These are phyloP conservation scores for Papilio helenus DNA, from an alignment of 1,140 invertebrate species.

Conservation along the genomic window DNA sequence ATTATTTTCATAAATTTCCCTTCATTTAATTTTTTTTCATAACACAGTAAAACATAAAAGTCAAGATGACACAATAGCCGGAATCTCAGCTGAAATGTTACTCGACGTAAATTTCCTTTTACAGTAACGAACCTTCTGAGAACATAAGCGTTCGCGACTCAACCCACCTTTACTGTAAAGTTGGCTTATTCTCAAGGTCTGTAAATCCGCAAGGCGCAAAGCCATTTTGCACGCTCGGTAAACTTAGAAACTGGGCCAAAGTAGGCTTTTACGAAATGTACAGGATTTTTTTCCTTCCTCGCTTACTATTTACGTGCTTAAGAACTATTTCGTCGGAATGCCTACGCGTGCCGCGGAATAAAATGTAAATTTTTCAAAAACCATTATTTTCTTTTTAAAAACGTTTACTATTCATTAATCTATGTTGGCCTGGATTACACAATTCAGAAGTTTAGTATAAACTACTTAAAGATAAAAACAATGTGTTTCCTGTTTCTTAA, in stretches of 20 bases:
- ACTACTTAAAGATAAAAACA: neutral
- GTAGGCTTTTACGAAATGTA: conserved; percentile 77
- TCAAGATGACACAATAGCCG: conserved; percentile 24
- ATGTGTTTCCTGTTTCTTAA: neutral
- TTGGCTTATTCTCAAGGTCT: conserved; percentile 68
- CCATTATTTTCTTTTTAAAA: conserved; percentile 50
- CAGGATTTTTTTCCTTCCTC: conserved; percentile 63
- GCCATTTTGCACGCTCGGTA: conserved; percentile 77
- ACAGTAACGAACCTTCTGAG: conserved; percentile 34
- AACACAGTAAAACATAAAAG: conserved; percentile 13
- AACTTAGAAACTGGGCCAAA: conserved; percentile 79
- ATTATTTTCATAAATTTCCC: conserved; percentile 6
- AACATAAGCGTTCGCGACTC: conserved; percentile 38
- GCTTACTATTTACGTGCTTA: conserved; percentile 76
- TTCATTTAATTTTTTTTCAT: conserved; percentile 17
- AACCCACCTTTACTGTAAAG: conserved; percentile 51
- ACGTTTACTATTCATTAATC: neutral
- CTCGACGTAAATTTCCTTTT: conserved; percentile 32
- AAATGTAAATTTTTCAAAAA: conserved; percentile 68
- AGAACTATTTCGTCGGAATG: conserved; percentile 72
- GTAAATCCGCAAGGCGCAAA: conserved; percentile 73
- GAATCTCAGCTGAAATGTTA: conserved; percentile 27
- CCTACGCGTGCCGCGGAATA: conserved; percentile 65
- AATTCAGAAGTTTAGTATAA: neutral
- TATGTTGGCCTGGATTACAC: neutral